Percentiles rank a stretch among this genome's conserved stretches.
phyloP scores from a whole-genome alignment of 2,797 vertebrate genomes.

The Valencia hispanica region DNA sequence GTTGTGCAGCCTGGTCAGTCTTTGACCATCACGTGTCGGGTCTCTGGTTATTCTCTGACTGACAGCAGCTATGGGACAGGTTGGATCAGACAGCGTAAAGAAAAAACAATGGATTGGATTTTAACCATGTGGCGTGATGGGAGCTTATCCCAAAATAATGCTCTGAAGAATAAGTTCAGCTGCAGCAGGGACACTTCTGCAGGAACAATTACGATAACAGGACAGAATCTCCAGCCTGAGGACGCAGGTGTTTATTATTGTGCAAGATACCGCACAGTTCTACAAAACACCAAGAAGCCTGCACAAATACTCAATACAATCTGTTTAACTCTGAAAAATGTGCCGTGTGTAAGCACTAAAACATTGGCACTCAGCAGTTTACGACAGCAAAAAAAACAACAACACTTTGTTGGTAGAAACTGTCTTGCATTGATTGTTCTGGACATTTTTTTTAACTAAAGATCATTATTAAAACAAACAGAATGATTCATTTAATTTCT shows the following conservation, averaged over 20 bases:
- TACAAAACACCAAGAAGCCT: not conserved
- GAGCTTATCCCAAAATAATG: not conserved
- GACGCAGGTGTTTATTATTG: not conserved
- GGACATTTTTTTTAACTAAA: not conserved
- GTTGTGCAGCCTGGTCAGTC: not conserved
- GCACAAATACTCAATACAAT: not conserved
- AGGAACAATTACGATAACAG: not conserved
- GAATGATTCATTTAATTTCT: not conserved
- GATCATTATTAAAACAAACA: not conserved
- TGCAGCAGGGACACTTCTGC: constrained; percentile 9
- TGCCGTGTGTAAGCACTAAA: not conserved
- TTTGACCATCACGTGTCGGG: constrained; percentile 14
- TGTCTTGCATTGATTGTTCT: not conserved
- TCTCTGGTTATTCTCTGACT: constrained; percentile 24
- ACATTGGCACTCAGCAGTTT: not conserved
- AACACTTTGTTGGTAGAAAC: not conserved
- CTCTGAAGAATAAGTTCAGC: constrained; percentile 14
- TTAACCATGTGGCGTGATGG: not conserved
- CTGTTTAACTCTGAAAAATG: not conserved
- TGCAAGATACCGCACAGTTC: not conserved
- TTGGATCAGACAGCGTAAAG: constrained; percentile 23
- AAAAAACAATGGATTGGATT: constrained; percentile 21
- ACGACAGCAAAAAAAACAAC: not conserved
- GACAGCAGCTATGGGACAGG: constrained; percentile 14
- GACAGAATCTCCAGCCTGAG: not conserved